Base-by-base conservation (phyloP, 2,113 vertebrate species). In the Zingel zingel region DNA sequence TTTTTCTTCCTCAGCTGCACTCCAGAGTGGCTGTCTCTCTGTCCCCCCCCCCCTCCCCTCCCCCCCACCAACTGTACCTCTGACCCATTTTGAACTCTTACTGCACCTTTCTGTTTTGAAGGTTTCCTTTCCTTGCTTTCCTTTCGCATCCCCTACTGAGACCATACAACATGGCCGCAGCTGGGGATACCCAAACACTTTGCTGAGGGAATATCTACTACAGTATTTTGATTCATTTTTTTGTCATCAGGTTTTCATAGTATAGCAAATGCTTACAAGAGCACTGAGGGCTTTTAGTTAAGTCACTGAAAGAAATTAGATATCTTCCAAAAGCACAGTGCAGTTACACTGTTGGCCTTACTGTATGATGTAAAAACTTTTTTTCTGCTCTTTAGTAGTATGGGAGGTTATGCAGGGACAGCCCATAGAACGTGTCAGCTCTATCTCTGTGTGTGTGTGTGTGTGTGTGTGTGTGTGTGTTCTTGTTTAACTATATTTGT, bases 351-450 rank as follows among this genome's bases (percentile, higher is more conserved):
- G 48, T 43, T 79, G 79, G n/a, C 23, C 86, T 84, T 88, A 43
- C 39, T 43, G 39, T 39, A 77, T 88, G 81, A 82, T 72, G 83
- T 84, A 82, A 85, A 81, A 86, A 86, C 80, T 86, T 90, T 82
- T 77, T 89, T 82, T 74, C 23, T 61, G 68, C 86, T 89, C 75
- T 79, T 86, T 88, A 92, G 83, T 66, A 5, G 65, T 62, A 23
- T 69, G 83, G 73, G 78, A 81, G 89, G 86, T 89, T 88, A 64
- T 81, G 68, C 68, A 72, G 80, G 86, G 88, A 89, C 77, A 82
- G 30, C 9, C 67, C 66, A 82, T 83, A 86, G 39, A 66, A 79
- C 58, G 69, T 88, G 80, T 79, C 84, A 86, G 84, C 39, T 87
- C 33, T 33, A 6, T 33, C 5, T 33, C 4, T 33, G 30, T 33